Conservation (phyloP, 2,797 vertebrate species). For the Hozukius guyotensis region DNA sequence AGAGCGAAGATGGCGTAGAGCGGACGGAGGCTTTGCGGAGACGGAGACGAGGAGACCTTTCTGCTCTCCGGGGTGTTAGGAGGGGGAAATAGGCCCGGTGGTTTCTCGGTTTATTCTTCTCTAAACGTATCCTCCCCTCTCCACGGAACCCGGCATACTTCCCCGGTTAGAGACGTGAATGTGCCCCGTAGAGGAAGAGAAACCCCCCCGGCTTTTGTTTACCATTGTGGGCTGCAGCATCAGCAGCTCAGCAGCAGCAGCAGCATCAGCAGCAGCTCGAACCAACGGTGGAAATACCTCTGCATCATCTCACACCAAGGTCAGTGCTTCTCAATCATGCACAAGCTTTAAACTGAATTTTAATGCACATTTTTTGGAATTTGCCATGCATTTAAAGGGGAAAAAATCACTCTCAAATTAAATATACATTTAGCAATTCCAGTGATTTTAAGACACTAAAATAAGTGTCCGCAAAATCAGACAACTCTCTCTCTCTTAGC, state of each 20-base stretch:
- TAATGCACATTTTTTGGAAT: background rate
- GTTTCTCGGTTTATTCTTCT: background rate
- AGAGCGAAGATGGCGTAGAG: slow-evolving; percentile 77
- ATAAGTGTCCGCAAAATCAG: background rate
- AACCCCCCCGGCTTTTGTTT: slow-evolving; percentile 68
- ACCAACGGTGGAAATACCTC: slow-evolving; percentile 45
- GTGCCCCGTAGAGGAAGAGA: slow-evolving; percentile 38
- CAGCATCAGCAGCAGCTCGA: slow-evolving; percentile 17
- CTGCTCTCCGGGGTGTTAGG: slow-evolving; percentile 13
- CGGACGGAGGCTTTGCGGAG: slow-evolving; percentile 41
- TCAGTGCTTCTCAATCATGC: slow-evolving; percentile 40
- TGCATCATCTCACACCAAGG: slow-evolving; percentile 58
- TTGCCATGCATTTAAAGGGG: background rate
- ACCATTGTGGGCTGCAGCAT: slow-evolving; percentile 49
- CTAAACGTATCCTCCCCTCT: background rate
- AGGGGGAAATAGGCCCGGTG: background rate
- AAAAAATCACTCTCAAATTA: background rate
- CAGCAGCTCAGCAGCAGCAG: slow-evolving; percentile 18
- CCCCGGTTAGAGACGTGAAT: background rate
- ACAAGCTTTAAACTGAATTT: background rate
- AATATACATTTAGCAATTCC: background rate
- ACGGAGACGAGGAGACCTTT: slow-evolving; percentile 54
- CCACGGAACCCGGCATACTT: background rate
- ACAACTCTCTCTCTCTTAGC: background rate
- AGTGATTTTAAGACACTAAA: background rate